Evolutionary conservation across 2,888 invertebrate genomes (phyloP).

Genomic region (Temnothorax ravouxi): DNA sequence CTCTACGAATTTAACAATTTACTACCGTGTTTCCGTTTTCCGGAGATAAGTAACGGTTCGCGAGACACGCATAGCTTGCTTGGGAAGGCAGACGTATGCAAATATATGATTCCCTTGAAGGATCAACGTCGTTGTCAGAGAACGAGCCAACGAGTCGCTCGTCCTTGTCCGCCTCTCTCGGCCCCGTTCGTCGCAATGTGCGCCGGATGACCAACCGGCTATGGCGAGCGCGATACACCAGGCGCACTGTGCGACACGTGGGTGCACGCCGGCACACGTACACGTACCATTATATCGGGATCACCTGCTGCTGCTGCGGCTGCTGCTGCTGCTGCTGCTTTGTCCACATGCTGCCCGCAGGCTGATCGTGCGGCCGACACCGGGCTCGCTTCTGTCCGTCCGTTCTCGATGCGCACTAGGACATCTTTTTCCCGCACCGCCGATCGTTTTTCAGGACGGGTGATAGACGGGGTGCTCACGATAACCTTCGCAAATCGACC

Average conservation of each 20-base stretch:
- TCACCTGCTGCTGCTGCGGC: conserved; percentile 82
- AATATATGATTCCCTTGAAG: conserved; percentile 15
- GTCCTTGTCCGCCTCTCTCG: conserved; percentile 29
- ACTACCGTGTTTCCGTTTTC: background rate
- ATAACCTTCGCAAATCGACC: conserved; percentile 34
- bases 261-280: conserved; percentile 67
- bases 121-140: conserved; percentile 10
- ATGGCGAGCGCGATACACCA: conserved; percentile 47
- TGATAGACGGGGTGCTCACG: conserved; percentile 5
- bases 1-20: too few relatives aligned
- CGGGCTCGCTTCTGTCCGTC: conserved; percentile 76
- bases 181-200: conserved; percentile 54
- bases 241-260: conserved; percentile 73
- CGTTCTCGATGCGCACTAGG: conserved; percentile 61
- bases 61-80: background rate
- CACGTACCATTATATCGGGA: conserved; percentile 70
- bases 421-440: conserved; percentile 55
- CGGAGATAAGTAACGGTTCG: conserved; percentile 15
- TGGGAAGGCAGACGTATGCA: conserved; percentile 31
- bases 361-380: conserved; percentile 78
- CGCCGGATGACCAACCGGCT: conserved; percentile 59
- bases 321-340: conserved; percentile 81
- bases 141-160: background rate
- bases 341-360: conserved; percentile 80
- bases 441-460: conserved; percentile 23